Percentiles rank a stretch among this genome's conserved stretches.
These are phyloP conservation scores for Struthidea cinerea DNA, from an alignment of 2,113 vertebrate genomes.

Conservation along the genomic window DNA sequence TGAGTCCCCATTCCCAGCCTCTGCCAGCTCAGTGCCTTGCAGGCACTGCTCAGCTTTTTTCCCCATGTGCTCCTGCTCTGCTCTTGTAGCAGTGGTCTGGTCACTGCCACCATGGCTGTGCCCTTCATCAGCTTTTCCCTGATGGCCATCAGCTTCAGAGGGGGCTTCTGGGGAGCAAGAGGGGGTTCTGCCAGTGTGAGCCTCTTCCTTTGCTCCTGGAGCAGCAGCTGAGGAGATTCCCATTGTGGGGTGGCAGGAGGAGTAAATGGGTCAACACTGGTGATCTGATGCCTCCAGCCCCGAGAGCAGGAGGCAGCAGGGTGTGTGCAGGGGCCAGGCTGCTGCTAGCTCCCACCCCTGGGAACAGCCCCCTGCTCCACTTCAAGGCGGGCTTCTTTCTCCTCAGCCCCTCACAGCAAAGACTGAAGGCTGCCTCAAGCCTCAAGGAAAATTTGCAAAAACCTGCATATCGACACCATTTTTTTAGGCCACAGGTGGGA, in stretches of 20 bases:
- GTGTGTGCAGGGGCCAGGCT: background rate
- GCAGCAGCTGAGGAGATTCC: background rate
- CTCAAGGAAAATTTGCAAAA: background rate
- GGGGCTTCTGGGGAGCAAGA: background rate
- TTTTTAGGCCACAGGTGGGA: background rate
- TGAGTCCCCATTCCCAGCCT: background rate
- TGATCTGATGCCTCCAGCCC: background rate
- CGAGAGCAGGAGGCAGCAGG: background rate
- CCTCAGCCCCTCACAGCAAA: background rate
- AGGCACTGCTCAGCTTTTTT: background rate
- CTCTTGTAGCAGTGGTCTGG: background rate
- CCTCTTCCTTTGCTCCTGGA: background rate
- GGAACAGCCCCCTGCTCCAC: rapidly evolving
- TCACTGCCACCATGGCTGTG: rapidly evolving
- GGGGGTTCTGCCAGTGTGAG: background rate
- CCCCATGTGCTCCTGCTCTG: background rate
- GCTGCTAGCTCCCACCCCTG: background rate
- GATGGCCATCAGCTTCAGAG: background rate
- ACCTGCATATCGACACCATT: background rate
- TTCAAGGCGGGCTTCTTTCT: background rate
- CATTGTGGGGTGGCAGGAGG: background rate
- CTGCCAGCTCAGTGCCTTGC: background rate
- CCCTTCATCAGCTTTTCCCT: background rate
- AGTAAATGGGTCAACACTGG: background rate
- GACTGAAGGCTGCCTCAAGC: background rate